Base-by-base conservation (phyloP, 2,113 vertebrate species). In the Coreoperca whiteheadi region DNA sequence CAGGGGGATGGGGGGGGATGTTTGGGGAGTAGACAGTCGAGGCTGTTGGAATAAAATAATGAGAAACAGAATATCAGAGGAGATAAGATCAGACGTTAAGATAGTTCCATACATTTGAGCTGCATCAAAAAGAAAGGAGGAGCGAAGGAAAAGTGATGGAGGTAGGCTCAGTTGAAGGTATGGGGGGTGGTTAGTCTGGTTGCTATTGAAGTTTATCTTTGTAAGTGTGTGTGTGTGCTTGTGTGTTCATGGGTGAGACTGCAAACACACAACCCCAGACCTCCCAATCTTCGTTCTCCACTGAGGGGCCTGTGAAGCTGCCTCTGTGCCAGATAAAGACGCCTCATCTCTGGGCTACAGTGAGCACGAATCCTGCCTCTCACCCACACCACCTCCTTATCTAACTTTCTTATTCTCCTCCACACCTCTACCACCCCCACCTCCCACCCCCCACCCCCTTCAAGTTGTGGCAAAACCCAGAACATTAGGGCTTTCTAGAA, bases 31-130 rank as follows among this genome's bases (percentile, higher is more conserved):
- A 90, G 90, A 81, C 66, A 30, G 85, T 86, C 67, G 21, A 84
- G 88, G 89, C 84, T 93, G 83, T 87, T 91, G 87, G 88, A 90
- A 92, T 93, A 85, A 94, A 96, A 94, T 94, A 93, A 94, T 94
- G 92, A 94, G 92, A 92, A 94, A 89, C 90, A 90, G 90, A 93
- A 93, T 88, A 94, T 94, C 89, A 91, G 86, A 93, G 86, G 53
- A 83, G 94, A 95, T 94, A 91, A 92, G 81, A 94, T 92, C 87
- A 90, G 67, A 87, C 79, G 61, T 70, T 85, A 67, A 92, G 92
- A 94, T 94, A 88, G 91, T 92, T 90, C 85, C 79, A 77, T 85
- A 69, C 76, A 76, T 94, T 93, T 86, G 86, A 92, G 87, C 77
- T 77, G 63, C 77, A 72, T 77, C 75, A 79, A 85, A 91, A 90